Base-by-base conservation (phyloP, 2,113 vertebrate species). In the Megaceryle torquata region DNA sequence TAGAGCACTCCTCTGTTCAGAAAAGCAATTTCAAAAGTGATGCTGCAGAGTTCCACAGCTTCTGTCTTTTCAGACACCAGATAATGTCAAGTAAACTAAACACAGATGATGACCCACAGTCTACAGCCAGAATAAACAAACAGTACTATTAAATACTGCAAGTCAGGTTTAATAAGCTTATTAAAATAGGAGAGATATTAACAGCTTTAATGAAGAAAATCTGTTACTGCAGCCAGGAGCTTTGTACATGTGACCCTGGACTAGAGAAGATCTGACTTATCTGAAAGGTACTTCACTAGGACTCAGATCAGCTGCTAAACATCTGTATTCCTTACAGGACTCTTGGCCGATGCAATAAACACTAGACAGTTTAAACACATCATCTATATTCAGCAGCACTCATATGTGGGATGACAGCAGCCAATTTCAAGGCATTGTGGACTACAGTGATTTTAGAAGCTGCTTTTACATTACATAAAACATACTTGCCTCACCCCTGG, bases 21-120 rank as follows among this genome's bases (percentile, higher is more conserved):
- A 61, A 85, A 61, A 72, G 39, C 77, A 50, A 18, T 82, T 91
- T 82, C 43, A 7, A 11, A 75, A 77, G 44, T 18, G 51, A 46
- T 26, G 33, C 50, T 57, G 44, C 50, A 22, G 80, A 31, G 11
- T 48, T 57, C 15, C 84, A 76, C 19, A 11, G 68, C 59, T 79
- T 19, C 31, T 75, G 21, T 71, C 31, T 88, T 74, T 60, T 20
- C 65, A 70, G 72, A 44, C n/a, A 63, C 10, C 18, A 61, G 25
- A 8, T 61, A 69, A 77, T 4, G 21, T 43, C 28, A 35, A 61
- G 46, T 54, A 43, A 91, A 75, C 12, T 10, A 4, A 41, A 57
- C 41, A 41, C 0, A 0, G 59, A 37, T 53, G 67, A 67, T 28
- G n/a, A 65, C 12, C 43, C 37, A 53, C 41, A 33, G 39, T 26